Conservation (phyloP, 2,113 vertebrate genomes). For the Melanerpes aurifrons region DNA sequence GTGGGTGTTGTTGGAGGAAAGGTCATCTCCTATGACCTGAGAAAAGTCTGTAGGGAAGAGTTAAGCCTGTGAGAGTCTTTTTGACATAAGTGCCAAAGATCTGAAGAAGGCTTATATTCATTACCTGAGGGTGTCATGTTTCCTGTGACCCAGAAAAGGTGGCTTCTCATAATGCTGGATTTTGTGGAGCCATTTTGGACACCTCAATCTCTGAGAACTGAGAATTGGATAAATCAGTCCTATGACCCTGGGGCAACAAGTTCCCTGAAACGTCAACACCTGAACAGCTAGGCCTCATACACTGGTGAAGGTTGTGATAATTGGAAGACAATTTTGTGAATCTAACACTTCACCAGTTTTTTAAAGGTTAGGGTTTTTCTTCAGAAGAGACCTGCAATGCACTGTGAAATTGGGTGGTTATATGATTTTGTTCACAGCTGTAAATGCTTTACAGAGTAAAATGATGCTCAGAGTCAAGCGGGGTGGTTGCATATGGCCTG, state of each 20-base stretch:
- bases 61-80: conserved; percentile 24
- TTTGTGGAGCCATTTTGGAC: background rate
- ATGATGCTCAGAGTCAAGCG: background rate
- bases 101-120: background rate
- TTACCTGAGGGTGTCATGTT: background rate
- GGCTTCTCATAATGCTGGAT: background rate
- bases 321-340: background rate
- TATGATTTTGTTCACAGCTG: background rate
- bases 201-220: background rate
- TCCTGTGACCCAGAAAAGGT: background rate
- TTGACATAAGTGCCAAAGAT: background rate
- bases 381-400: background rate
- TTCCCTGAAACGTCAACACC: background rate
- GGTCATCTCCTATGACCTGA: conserved; percentile 23
- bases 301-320: background rate
- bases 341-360: background rate
- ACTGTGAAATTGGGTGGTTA: background rate
- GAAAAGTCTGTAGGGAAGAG: background rate
- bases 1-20: background rate
- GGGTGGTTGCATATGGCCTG: background rate
- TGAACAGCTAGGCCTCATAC: background rate
- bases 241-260: background rate
- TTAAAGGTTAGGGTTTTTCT: background rate
- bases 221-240: background rate
- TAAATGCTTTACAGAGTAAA: background rate